A percentile compares a stretch with the other conserved stretches of the same genome.
Conservation (phyloP, 2,113 vertebrate genomes). For the Spea multiplicata region DNA sequence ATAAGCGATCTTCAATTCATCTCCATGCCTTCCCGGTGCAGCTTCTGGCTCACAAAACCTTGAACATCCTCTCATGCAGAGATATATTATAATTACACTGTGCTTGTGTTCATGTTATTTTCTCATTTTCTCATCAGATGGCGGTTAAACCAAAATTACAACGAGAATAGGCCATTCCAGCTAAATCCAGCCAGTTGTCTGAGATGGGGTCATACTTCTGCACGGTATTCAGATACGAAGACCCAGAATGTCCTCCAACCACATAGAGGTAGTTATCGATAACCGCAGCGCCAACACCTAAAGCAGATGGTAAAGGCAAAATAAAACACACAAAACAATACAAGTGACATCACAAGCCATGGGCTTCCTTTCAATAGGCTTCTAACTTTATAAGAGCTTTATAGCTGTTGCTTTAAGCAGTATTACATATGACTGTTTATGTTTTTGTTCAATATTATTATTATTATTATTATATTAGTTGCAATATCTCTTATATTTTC, state of each 20-base stretch:
- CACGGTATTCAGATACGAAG: conserved; percentile 93
- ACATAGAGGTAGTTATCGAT: conserved; percentile 96
- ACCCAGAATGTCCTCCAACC: conserved; percentile 94
- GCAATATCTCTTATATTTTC: too few relatives aligned
- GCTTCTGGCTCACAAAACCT: conserved; percentile 50
- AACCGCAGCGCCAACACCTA: conserved; percentile 92
- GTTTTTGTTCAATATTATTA: too few relatives aligned
- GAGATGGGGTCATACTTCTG: conserved; percentile 93
- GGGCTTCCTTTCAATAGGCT: too few relatives aligned
- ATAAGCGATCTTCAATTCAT: conserved; percentile 12
- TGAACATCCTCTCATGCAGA: conserved; percentile 49
- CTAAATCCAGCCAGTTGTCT: conserved; percentile 92
- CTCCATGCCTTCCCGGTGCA: conserved; percentile 42
- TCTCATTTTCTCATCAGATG: conserved; percentile 71
- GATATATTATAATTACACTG: conserved; percentile 43
- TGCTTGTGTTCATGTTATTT: conserved; percentile 50
- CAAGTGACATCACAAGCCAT: too few relatives aligned
- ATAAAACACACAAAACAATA: conserved; percentile 3
- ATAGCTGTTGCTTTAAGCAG: too few relatives aligned
- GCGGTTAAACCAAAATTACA: conserved; percentile 97
- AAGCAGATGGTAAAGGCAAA: background rate
- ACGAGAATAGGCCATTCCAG: conserved; percentile 93
- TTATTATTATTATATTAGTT: too few relatives aligned
- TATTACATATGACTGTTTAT: too few relatives aligned
- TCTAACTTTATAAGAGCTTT: too few relatives aligned